Percentiles rank a stretch among this genome's conserved stretches.
phyloP scores from a whole-genome alignment of 2,888 invertebrate genomes.

The Lymantria dispar region DNA sequence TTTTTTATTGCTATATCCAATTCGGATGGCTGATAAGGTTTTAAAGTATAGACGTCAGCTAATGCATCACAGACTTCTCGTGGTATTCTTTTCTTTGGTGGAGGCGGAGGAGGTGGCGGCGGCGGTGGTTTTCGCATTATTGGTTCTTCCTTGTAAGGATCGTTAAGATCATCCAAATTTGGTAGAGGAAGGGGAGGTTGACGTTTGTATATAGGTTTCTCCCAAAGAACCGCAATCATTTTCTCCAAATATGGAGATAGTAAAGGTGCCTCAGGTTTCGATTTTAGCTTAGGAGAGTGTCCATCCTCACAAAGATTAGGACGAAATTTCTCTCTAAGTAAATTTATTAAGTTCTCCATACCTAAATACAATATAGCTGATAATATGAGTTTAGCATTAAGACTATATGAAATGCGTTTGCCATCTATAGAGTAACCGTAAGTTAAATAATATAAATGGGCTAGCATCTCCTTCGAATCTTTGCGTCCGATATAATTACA shows the following conservation, averaged over 20 bases:
- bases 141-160: slow-evolving; percentile 59
- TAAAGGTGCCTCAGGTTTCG: slow-evolving; percentile 36
- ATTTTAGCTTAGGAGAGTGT: slow-evolving; percentile 37
- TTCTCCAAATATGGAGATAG: slow-evolving; percentile 64
- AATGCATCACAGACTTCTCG: slow-evolving; percentile 53
- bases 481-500: slow-evolving; percentile 53
- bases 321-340: slow-evolving; percentile 52
- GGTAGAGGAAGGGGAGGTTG: slow-evolving; percentile 55
- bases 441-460: slow-evolving; percentile 53
- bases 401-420: slow-evolving; percentile 47
- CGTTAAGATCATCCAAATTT: slow-evolving; percentile 58
- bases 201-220: slow-evolving; percentile 40
- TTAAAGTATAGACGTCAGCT: slow-evolving; percentile 51
- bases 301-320: slow-evolving; percentile 36
- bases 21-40: slow-evolving; percentile 32
- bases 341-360: slow-evolving; percentile 45
- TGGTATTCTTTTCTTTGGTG: slow-evolving; percentile 59
- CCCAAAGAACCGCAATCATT: slow-evolving; percentile 51
- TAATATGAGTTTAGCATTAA: slow-evolving; percentile 62
- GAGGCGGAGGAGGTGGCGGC: slow-evolving; percentile 60
- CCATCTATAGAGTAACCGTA: slow-evolving; percentile 58
- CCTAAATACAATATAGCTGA: slow-evolving; percentile 67
- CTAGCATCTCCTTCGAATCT: slow-evolving; percentile 66
- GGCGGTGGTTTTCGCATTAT: slow-evolving; percentile 48
- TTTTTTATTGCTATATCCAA: slow-evolving; percentile 16